phyloP scores from a whole-genome alignment of 1,140 invertebrate species.

The Latrodectus geometricus region DNA sequence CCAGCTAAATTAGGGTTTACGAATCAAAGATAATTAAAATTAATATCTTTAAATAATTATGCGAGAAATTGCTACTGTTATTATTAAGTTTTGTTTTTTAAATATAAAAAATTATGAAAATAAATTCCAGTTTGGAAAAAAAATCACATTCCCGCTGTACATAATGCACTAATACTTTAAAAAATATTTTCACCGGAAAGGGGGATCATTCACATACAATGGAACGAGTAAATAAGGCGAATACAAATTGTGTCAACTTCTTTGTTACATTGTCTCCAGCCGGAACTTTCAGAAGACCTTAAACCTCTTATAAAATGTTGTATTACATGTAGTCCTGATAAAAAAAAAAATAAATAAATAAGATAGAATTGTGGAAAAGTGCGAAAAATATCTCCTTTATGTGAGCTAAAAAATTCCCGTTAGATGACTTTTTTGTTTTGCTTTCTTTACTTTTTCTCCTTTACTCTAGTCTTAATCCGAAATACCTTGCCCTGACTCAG shows the following conservation, averaged over 20 bases:
- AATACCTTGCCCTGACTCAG: conserved; percentile 45
- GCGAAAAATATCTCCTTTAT: conserved; percentile 29
- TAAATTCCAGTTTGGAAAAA: no score
- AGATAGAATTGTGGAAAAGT: neutral
- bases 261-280: conserved; percentile 1
- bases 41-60: no score
- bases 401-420: conserved; percentile 33
- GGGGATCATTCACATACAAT: neutral
- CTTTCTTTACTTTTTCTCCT: neutral
- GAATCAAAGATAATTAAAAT: no score
- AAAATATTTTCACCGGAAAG: neutral
- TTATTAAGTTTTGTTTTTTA: no score
- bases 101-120: no score
- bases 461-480: conserved; percentile 10
- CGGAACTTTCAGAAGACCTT: conserved; percentile 27
- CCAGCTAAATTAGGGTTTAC: no score
- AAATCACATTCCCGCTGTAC: no score
- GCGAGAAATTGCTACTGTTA: no score
- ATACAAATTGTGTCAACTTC: conserved; percentile 12
- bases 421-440: neutral
- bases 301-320: conserved; percentile 44
- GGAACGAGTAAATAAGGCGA: conserved; percentile 4
- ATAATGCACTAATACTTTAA: no score
- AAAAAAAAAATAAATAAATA: neutral
- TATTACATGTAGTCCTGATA: conserved; percentile 31